phyloP scores from a whole-genome alignment of 2,113 vertebrate species.

The Vidua macroura region DNA sequence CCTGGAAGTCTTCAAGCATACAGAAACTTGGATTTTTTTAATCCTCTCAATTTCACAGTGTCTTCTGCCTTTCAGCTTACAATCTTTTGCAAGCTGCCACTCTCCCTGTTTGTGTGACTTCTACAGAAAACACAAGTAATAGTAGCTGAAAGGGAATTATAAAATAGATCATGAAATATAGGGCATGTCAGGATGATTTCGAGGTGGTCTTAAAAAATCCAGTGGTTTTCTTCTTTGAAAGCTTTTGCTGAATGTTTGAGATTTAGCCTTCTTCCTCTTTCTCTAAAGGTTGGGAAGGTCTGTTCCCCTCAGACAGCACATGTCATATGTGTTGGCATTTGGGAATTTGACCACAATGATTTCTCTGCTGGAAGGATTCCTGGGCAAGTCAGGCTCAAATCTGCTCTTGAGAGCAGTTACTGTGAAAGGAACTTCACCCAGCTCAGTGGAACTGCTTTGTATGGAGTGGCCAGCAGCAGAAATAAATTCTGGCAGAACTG shows the following conservation, averaged over 20 bases:
- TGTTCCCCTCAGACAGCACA: not conserved
- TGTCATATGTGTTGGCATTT: not conserved
- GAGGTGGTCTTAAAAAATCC: slow-evolving; percentile 26
- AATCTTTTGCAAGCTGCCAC: not conserved
- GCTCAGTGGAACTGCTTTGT: not conserved
- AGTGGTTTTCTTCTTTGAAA: not conserved
- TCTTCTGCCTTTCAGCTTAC: not conserved
- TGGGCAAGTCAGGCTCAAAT: not conserved
- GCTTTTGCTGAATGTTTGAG: not conserved
- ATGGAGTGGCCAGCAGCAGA: not conserved
- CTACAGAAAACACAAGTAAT: not conserved
- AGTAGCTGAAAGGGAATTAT: slow-evolving; percentile 6
- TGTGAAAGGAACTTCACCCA: not conserved
- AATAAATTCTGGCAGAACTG: not conserved
- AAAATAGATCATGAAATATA: slow-evolving; percentile 23
- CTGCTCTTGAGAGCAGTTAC: not conserved
- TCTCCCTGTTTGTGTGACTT: not conserved
- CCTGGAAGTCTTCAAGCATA: not conserved
- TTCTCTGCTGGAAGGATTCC: not conserved
- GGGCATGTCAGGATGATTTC: not conserved
- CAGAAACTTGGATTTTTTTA: not conserved
- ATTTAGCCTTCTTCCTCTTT: not conserved
- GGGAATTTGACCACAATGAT: not conserved
- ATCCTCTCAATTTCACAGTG: not conserved
- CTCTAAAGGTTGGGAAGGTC: not conserved